A percentile compares a stretch with the other conserved stretches of the same genome.
Evolutionary conservation across 2,797 vertebrate species (phyloP).

Genomic region (Trematomus bernacchii): DNA sequence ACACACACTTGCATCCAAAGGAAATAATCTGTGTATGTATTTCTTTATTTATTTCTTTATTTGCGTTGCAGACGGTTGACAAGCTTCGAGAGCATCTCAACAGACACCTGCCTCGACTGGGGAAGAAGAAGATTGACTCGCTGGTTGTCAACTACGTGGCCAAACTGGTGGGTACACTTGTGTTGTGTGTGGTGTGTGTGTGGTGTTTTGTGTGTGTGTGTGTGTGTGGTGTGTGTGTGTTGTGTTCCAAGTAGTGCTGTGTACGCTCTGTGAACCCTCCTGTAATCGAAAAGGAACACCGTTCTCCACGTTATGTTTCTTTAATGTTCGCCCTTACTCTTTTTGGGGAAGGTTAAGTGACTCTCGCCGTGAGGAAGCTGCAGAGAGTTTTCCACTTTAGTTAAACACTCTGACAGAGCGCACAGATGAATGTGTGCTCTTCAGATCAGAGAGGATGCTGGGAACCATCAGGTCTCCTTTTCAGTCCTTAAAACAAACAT

Average conservation of each 20-base stretch:
- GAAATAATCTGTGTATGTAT: conserved; percentile 28
- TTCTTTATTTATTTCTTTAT: conserved; percentile 4
- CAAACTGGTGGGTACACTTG: conserved; percentile 84
- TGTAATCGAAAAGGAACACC: conserved; percentile 13
- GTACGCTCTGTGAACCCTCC: background rate
- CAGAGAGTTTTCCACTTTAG: conserved; percentile 35
- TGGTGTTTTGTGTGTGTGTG: too few species aligned
- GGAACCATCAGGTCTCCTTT: conserved; percentile 21
- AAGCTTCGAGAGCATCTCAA: conserved; percentile 93
- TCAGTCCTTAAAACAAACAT: conserved; percentile 13
- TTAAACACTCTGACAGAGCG: conserved; percentile 43
- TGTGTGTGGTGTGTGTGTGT: too few species aligned
- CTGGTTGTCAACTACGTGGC: conserved; percentile 92
- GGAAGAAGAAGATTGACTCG: conserved; percentile 92
- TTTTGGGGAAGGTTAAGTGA: conserved; percentile 57
- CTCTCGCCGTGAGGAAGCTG: conserved; percentile 15
- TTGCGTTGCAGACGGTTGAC: conserved; percentile 87
- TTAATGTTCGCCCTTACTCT: conserved; percentile 32
- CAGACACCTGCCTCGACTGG: conserved; percentile 89
- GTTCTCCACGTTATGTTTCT: conserved; percentile 49
- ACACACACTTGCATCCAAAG: background rate
- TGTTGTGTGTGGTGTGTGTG: too few species aligned
- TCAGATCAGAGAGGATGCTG: conserved; percentile 28
- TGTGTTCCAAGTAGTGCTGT: too few species aligned
- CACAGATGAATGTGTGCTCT: conserved; percentile 21